These are phyloP conservation scores for Meiosimyza platycephala DNA, from an alignment of 2,888 invertebrate species.

Conservation along the genomic window DNA sequence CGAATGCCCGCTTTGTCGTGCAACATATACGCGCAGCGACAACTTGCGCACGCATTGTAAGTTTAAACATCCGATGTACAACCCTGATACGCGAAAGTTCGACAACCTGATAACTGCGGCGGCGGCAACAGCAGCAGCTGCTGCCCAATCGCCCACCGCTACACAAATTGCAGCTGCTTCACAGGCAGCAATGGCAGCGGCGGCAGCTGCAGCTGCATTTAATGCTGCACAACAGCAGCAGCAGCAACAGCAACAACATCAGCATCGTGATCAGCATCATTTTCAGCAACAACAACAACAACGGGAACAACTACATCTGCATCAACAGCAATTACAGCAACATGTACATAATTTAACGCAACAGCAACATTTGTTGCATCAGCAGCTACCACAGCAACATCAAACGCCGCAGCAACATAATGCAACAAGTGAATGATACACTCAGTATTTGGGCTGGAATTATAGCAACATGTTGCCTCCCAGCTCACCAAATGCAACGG, in stretches of 20 bases:
- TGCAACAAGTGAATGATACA: conserved; percentile 66
- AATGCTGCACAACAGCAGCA: conserved; percentile 59
- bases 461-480: conserved; percentile 57
- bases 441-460: conserved; percentile 66
- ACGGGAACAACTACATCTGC: conserved; percentile 53
- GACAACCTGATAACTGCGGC: conserved; percentile 76
- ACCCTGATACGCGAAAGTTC: conserved; percentile 88
- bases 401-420: conserved; percentile 56
- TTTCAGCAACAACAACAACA: conserved; percentile 53
- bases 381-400: conserved; percentile 49
- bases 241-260: conserved; percentile 55
- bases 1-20: conserved; percentile 91
- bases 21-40: conserved; percentile 92
- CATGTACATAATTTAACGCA: conserved; percentile 54
- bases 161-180: conserved; percentile 70
- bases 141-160: conserved; percentile 69
- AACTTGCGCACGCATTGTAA: conserved; percentile 93
- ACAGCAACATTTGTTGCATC: conserved; percentile 49
- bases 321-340: conserved; percentile 53
- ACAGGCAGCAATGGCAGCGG: conserved; percentile 66
- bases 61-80: conserved; percentile 90
- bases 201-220: conserved; percentile 65
- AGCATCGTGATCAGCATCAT: conserved; percentile 56
- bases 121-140: conserved; percentile 70
- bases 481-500: conserved; percentile 38